These are phyloP conservation scores for Zoanthus sansibaricus DNA, from an alignment of 92 coral and sea anemone genomes.

Conservation along the genomic window DNA sequence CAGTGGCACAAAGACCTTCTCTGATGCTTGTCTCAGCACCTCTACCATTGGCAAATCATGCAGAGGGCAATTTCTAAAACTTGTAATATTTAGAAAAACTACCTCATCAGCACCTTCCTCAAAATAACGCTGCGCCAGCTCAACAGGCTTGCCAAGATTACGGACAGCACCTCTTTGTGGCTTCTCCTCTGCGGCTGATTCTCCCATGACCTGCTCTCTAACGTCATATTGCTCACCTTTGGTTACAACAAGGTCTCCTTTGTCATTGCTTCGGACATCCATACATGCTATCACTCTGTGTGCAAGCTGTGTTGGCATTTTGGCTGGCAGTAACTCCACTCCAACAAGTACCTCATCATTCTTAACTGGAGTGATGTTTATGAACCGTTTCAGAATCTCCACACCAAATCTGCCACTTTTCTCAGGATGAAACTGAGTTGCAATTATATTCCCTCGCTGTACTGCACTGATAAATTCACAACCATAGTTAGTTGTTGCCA, in stretches of 20 bases:
- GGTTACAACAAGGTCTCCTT: conserved; percentile 67
- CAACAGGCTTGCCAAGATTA: conserved; percentile 67
- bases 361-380: conserved; percentile 30
- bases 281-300: conserved; percentile 63
- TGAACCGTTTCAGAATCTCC: conserved; percentile 45
- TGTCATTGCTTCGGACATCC: conserved; percentile 64
- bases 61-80: conserved; percentile 67
- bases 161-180: conserved; percentile 57
- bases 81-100: conserved; percentile 64
- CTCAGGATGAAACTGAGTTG: conserved; percentile 73
- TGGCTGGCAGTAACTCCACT: conserved; percentile 22
- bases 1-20: conserved; percentile 67
- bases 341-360: not conserved
- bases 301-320: conserved; percentile 56
- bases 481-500: conserved; percentile 66
- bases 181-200: conserved; percentile 1
- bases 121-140: conserved; percentile 57
- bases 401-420: conserved; percentile 65
- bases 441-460: conserved; percentile 56
- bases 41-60: conserved; percentile 68
- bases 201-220: conserved; percentile 31
- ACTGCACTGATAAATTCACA: conserved; percentile 62
- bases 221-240: conserved; percentile 75
- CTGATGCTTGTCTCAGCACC: conserved; percentile 59
- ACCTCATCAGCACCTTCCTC: conserved; percentile 71